These are phyloP conservation scores for Acanthosoma haemorrhoidale DNA, from an alignment of 2,888 invertebrate genomes.

Conservation along the genomic window DNA sequence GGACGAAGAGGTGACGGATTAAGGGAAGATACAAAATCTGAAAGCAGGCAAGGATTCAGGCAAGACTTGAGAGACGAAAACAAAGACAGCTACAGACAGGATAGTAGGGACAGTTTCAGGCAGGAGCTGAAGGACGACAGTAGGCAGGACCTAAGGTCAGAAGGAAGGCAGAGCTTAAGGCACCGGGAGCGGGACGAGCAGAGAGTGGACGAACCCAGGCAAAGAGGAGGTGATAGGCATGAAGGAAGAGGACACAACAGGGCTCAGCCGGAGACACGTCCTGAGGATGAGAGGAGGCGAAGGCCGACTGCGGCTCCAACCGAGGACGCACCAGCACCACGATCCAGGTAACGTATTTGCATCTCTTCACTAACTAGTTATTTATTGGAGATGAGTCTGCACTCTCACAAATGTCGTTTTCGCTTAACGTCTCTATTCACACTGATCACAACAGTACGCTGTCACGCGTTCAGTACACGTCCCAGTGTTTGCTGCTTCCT, in stretches of 20 bases:
- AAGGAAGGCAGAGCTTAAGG: not conserved
- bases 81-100: not conserved
- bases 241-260: constrained; percentile 22
- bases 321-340: not conserved
- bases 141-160: not conserved
- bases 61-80: not conserved
- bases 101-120: not conserved
- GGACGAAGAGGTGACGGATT: not conserved
- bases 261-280: not conserved
- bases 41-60: not conserved
- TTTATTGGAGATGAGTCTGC: too few relatives aligned
- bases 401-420: too few relatives aligned
- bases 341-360: not conserved
- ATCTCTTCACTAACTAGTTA: too few relatives aligned
- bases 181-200: not conserved
- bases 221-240: constrained; percentile 26
- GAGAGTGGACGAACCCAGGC: not conserved
- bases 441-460: too few relatives aligned
- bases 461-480: too few relatives aligned
- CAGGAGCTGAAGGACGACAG: not conserved
- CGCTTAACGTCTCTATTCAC: too few relatives aligned
- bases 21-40: not conserved
- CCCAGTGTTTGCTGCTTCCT: too few relatives aligned
- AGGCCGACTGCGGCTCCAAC: not conserved
- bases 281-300: constrained; percentile 6